Evolutionary conservation across 2,797 vertebrate species (phyloP), one percentile per base, ranked within the genome.

Genomic region (Alosa sapidissima): DNA sequence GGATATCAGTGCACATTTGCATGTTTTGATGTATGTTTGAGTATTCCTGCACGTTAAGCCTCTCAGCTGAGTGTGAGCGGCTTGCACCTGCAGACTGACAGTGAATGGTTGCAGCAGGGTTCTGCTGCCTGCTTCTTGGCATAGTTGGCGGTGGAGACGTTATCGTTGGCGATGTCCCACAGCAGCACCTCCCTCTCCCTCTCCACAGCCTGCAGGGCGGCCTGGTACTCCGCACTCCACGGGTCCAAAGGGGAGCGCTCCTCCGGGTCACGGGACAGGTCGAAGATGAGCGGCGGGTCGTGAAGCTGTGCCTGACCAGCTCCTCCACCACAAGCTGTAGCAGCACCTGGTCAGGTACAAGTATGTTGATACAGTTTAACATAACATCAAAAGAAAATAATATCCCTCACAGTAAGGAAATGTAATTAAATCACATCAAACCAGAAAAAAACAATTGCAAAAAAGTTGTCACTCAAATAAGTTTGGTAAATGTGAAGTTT

Each of bases 201-300:
- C 82, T 89, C 82, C 28, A 98, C 87, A 1, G 72, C 24, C 8
- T 95, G 93, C 0, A 95, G 89, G 14, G 91, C 86, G 0, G 81
- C 87, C 90, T 83, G 91, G 88, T 98, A 98, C 81, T 97, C 96
- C 0, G 89, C 81, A 19, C 95, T 93, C 0, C 87, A 75, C 0
- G 52, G 68, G 0, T 93, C 92, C 83, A 99, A 87, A 2, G 98
- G 96, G 1, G 41, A 82, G 52, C 91, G 92, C 91, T 99, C 98
- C 0, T 93, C 92, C 6, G 84, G 10, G 0, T 98, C 96, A 0
- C 0, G 83, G 2, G 93, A 92, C 52, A 99, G 91, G 83, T 97
- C 94, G 90, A 99, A 99, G 86, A 99, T 92, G 81, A 99, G 93
- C 0, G 97, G 98, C 0, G 94, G 96, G 5, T 95, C 87, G 0